Evolutionary conservation across 2,113 vertebrate genomes (phyloP).

Genomic region (Sorex araneus): DNA sequence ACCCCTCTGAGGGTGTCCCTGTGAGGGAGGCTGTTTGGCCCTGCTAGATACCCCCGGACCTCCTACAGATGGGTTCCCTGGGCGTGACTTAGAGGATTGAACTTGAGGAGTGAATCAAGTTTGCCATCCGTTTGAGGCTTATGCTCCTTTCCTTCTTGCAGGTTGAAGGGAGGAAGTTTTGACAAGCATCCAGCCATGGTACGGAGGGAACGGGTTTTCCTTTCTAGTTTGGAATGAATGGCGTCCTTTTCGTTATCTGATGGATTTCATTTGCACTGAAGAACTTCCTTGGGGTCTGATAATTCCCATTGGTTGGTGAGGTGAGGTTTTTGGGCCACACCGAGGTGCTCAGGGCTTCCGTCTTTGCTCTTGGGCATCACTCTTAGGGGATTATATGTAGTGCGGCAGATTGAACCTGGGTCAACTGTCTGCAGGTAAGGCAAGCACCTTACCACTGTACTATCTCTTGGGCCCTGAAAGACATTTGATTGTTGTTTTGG

Average conservation of each 20-base stretch:
- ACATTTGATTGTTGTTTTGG: background rate
- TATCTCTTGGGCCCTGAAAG: background rate
- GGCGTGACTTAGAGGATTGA: background rate
- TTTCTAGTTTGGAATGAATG: constrained; percentile 65
- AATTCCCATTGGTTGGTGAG: constrained; percentile 4
- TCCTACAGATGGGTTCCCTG: background rate
- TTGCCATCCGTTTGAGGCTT: background rate
- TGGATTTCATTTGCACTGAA: background rate
- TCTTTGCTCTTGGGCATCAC: background rate
- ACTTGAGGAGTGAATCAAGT: background rate
- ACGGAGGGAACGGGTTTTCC: background rate
- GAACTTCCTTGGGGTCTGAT: constrained; percentile 26
- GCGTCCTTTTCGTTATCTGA: background rate
- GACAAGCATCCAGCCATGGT: constrained; percentile 45
- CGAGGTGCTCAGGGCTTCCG: background rate
- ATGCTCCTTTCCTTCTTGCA: constrained; percentile 61
- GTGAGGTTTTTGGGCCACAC: background rate
- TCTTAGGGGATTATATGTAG: background rate
- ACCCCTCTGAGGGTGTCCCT: background rate
- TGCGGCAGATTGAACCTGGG: too few relatives aligned
- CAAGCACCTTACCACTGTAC: background rate
- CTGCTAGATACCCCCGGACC: too few relatives aligned
- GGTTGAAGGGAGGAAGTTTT: constrained; percentile 49
- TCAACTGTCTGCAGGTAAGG: too few relatives aligned
- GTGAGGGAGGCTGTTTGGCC: background rate